Conservation (phyloP, 2,113 vertebrate genomes). For the Prunella fulvescens region DNA sequence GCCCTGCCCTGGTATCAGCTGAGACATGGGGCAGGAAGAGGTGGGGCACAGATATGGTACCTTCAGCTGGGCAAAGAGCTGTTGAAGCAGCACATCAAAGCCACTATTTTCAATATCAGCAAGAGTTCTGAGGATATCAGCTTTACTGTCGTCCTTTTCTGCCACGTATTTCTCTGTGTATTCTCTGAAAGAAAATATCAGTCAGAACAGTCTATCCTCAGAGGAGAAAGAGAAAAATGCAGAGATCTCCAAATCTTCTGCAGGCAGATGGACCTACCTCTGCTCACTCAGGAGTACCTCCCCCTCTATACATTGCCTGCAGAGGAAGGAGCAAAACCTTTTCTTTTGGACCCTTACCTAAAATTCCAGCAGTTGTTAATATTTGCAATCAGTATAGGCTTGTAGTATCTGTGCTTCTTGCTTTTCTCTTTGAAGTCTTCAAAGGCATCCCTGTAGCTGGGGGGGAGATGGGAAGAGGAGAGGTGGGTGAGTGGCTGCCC, state of each 20-base stretch:
- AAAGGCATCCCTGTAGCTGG: constrained; percentile 79
- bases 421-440: constrained; percentile 75
- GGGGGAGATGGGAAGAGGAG: not conserved
- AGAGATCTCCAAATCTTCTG: not conserved
- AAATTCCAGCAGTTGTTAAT: constrained; percentile 82
- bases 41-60: constrained; percentile 30
- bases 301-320: not conserved
- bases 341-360: constrained; percentile 69
- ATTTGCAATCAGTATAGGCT: constrained; percentile 77
- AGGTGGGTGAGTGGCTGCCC: not conserved
- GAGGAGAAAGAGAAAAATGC: not conserved
- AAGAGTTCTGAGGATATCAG: constrained; percentile 56
- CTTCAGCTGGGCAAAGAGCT: constrained; percentile 75
- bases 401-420: constrained; percentile 64
- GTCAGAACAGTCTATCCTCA: not conserved
- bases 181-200: constrained; percentile 60
- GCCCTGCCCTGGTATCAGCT: not conserved
- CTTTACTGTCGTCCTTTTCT: not conserved
- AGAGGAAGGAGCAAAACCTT: not conserved
- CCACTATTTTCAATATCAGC: constrained; percentile 66
- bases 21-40: not conserved
- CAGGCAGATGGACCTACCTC: not conserved
- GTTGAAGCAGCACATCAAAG: constrained; percentile 69
- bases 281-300: not conserved
- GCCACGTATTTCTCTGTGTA: constrained; percentile 29